Evolutionary conservation across 92 coral and sea anemone genomes (phyloP), one percentile per base, ranked within the genome.

Genomic region (Montipora capitata): DNA sequence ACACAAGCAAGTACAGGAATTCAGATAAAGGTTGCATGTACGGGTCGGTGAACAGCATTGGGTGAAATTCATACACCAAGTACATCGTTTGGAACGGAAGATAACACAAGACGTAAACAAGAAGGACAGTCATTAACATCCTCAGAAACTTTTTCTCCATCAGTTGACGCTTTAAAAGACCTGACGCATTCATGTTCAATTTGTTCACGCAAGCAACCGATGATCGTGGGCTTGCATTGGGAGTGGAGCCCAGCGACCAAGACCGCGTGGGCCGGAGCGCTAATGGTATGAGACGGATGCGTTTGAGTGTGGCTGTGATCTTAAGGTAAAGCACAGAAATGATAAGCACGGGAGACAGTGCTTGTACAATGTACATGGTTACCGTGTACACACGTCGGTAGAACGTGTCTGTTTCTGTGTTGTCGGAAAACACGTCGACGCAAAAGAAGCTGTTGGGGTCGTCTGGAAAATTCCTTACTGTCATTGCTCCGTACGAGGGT

Each of bases 401-500:
- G 11, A 86, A 69, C 17, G 12, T 40, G 54, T 95, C 89, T 39
- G 64, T 45, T 8, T 68, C 63, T 4, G 51, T 17, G 72, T 93
- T 87, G 4, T 42, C 49, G 10, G 92, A 83, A 73, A 94, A 95
- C 1, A 78, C 45, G 43, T 95, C 98, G 20, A 82, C 3, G 71
- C 98, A 95, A 10, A 3, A 54, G 54, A 45, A 74, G 9, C 49
- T 40, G 12, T 81, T 64, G 2, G 85, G 84, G 17, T 62, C 76
- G 0, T 78, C 77, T 40, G 84, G 49, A 9, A 13, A 68, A 10
- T 35, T 40, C 7, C 58, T 40, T 9, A 85, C 80, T 7, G 80
- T 79, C 79, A 92, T 76, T 1, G 98, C 96, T 2, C 96, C 96
- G 71, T 77, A 95, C 10, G 95, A 91, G 3, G 98, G 98, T 45